Percentiles rank a stretch among this genome's conserved stretches.
Conservation (phyloP, 1,140 invertebrate genomes). For the Lerema accius region DNA sequence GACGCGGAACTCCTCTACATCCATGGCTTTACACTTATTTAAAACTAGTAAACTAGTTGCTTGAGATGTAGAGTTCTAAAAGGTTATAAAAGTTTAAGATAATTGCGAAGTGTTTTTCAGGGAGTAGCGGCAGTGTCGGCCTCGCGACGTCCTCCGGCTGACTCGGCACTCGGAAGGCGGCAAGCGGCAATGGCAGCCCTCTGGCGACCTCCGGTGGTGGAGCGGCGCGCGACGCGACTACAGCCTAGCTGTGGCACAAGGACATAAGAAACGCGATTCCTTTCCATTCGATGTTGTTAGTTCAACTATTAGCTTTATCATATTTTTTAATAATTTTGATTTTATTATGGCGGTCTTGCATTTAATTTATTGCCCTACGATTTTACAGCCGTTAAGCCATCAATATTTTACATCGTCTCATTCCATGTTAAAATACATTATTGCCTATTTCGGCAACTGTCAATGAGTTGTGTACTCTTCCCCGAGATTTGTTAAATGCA, state of each 20-base stretch:
- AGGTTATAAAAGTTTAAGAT: conserved; percentile 20
- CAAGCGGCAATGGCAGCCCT: conserved; percentile 40
- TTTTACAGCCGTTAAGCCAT: too few relatives aligned
- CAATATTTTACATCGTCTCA: too few relatives aligned
- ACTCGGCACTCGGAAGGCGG: too few relatives aligned
- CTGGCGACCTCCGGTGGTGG: conserved; percentile 54
- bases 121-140: conserved; percentile 56
- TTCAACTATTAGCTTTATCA: too few relatives aligned
- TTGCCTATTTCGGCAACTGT: too few relatives aligned
- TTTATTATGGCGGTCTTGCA: too few relatives aligned
- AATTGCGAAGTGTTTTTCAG: conserved; percentile 28
- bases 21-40: conserved; percentile 84
- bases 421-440: too few relatives aligned
- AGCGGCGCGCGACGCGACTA: conserved; percentile 55
- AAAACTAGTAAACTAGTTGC: conserved; percentile 9
- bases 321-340: too few relatives aligned
- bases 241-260: conserved; percentile 23
- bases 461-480: too few relatives aligned
- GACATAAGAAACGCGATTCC: conserved; percentile 33
- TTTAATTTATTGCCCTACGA: too few relatives aligned
- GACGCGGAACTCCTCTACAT: conserved; percentile 93
- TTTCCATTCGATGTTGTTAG: too few relatives aligned
- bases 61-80: conserved; percentile 13
- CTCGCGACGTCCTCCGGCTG: conserved; percentile 64
- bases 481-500: too few relatives aligned